Evolutionary conservation across 2,888 invertebrate species (phyloP).

Genomic region (Protodeltote pygarga): DNA sequence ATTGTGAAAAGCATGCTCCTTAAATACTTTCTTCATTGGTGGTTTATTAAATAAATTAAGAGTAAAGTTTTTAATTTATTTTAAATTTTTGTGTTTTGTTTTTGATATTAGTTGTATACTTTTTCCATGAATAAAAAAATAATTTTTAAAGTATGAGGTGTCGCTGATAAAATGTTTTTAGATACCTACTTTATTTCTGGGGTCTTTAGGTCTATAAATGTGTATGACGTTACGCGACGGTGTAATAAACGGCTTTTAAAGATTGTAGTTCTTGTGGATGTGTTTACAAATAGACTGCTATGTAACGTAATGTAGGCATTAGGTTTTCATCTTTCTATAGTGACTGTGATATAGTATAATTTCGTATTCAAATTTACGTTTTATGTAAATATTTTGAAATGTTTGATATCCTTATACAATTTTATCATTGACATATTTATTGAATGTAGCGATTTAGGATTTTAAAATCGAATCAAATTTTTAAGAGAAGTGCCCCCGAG

Average conservation of each 20-base stretch:
- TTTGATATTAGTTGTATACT: no score
- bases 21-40: no score
- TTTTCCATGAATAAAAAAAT: no score
- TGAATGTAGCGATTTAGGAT: slow-evolving; percentile 63
- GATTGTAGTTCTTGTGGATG: slow-evolving; percentile 71
- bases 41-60: no score
- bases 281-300: slow-evolving; percentile 80
- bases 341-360: slow-evolving; percentile 86
- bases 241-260: slow-evolving; percentile 59
- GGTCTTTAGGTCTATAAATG: background rate
- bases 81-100: background rate
- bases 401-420: slow-evolving; percentile 86
- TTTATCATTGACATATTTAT: slow-evolving; percentile 77
- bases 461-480: slow-evolving; percentile 53
- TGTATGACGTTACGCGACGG: slow-evolving; percentile 44
- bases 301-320: slow-evolving; percentile 69
- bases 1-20: background rate
- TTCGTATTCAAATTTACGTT: slow-evolving; percentile 73
- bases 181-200: no score
- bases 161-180: no score
- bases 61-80: no score
- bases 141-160: no score
- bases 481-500: no score
- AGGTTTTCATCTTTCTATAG: slow-evolving; percentile 82
- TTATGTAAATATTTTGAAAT: slow-evolving; percentile 80